Evolutionary conservation across 2,113 vertebrate species (phyloP), one percentile per base, ranked within the genome.

Genomic region (Gnathochromis pfefferi): DNA sequence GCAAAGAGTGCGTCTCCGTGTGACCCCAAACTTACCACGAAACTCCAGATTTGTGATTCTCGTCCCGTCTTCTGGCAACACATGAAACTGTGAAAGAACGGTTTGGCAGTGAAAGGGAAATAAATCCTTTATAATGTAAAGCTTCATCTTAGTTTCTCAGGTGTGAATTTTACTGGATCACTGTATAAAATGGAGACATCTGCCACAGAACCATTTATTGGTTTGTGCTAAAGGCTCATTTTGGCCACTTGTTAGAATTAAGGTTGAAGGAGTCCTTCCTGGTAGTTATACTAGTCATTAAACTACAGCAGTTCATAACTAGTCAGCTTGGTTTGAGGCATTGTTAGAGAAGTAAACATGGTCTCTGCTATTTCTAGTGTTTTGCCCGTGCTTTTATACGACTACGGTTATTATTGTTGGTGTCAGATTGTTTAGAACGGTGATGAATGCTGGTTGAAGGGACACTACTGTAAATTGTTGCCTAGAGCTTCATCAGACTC

Each of bases 41-140:
- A 81, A 87, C 83, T 89, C 68, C 40, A 23, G 85, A 91, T 85
- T 81, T 83, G 31, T 38, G 68, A 89, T 89, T 80, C 82, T 57
- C 38, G 6, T 85, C 51, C 28, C 68, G 9, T 31, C 80, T 82
- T 79, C 60, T 82, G 49, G 35, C 84, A 85, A 85, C 68, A 51
- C 78, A 26, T 17, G 78, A 75, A 89, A 54, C 49, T 73, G 75
- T 38, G 65, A 31, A 79, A 84, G 38, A 92, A 63, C 28, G n/a
- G 63, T 85, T 84, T 95, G 94, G 54, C 83, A 87, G 63, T 84
- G 65, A 80, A 28, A 33, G 28, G 83, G 90, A 84, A 87, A 89
- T 85, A 78, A 82, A 83, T 85, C 54, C 75, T 83, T 9, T 14
- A 9, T 85, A 2, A 58, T 83, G 54, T 23, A 79, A n/a, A 80